These are phyloP conservation scores for Melanchra persicariae DNA, from an alignment of 2,888 invertebrate species.

Conservation along the genomic window DNA sequence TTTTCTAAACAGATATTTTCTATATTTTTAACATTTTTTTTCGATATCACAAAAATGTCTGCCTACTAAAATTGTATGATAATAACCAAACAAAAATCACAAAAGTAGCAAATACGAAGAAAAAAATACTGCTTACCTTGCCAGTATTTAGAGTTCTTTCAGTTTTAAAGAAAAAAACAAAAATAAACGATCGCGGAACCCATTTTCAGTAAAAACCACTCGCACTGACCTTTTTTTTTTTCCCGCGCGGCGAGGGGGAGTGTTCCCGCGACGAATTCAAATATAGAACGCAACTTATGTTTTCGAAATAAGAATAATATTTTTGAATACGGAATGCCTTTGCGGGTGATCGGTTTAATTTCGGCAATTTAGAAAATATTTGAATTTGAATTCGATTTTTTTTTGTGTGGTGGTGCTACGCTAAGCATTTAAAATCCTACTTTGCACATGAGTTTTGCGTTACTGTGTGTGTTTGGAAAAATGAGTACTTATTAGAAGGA, in stretches of 20 bases:
- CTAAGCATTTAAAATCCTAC: too few relatives aligned
- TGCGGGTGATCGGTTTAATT: slow-evolving; percentile 83
- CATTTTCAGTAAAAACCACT: slow-evolving; percentile 39
- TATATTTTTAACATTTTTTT: background rate
- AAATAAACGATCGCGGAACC: slow-evolving; percentile 53
- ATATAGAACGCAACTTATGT: slow-evolving; percentile 85
- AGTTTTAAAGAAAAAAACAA: slow-evolving; percentile 8
- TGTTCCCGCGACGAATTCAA: slow-evolving; percentile 87
- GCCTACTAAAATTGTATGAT: too few relatives aligned
- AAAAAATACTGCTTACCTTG: slow-evolving; percentile 16
- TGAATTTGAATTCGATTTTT: slow-evolving; percentile 10
- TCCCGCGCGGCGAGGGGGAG: slow-evolving; percentile 77
- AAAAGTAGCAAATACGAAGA: background rate
- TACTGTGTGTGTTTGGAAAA: too few relatives aligned
- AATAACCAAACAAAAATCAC: background rate
- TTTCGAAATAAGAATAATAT: slow-evolving; percentile 80
- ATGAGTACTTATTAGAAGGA: too few relatives aligned
- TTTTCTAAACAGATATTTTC: background rate
- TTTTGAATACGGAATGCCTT: slow-evolving; percentile 85
- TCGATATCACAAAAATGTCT: too few relatives aligned
- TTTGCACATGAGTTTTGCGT: too few relatives aligned
- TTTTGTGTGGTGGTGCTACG: background rate
- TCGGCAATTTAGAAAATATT: slow-evolving; percentile 58
- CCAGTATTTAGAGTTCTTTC: background rate
- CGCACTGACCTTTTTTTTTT: slow-evolving; percentile 73